Evolutionary conservation across 2,113 vertebrate species (phyloP).

Genomic region (Columba janthina): DNA sequence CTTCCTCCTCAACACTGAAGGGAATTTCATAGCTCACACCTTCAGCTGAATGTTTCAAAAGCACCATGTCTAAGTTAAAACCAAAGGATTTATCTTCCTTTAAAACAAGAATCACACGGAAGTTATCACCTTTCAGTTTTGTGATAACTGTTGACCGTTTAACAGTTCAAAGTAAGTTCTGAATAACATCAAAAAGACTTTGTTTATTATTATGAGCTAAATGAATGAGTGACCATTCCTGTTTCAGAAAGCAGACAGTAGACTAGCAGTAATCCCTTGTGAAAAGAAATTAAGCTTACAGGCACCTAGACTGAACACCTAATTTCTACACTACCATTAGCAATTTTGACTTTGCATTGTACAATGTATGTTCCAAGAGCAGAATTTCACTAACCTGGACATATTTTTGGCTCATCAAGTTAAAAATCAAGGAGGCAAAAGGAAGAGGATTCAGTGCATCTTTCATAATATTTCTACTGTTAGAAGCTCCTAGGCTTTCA

Average conservation of each 20-base stretch:
- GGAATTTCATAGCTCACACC: not conserved
- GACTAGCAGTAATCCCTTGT: conserved; percentile 46
- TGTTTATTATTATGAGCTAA: conserved; percentile 19
- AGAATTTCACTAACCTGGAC: conserved; percentile 57
- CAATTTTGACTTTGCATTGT: conserved; percentile 46
- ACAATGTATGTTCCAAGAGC: not conserved
- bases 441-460: conserved; percentile 24
- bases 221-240: conserved; percentile 45
- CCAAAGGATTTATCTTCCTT: not conserved
- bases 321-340: conserved; percentile 43
- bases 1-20: not conserved
- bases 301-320: conserved; percentile 7
- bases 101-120: not conserved
- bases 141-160: conserved; percentile 24
- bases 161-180: conserved; percentile 24
- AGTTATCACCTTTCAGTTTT: not conserved
- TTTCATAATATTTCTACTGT: conserved; percentile 65
- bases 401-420: conserved; percentile 31
- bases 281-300: conserved; percentile 46
- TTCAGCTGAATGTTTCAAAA: not conserved
- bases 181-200: not conserved
- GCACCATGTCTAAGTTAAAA: not conserved
- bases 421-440: conserved; percentile 44
- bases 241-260: conserved; percentile 21
- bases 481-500: conserved; percentile 42